Percentiles rank a stretch among this genome's conserved stretches.
These are phyloP conservation scores for Gephyroberyx darwinii DNA, from an alignment of 2,797 vertebrate species.

Conservation along the genomic window DNA sequence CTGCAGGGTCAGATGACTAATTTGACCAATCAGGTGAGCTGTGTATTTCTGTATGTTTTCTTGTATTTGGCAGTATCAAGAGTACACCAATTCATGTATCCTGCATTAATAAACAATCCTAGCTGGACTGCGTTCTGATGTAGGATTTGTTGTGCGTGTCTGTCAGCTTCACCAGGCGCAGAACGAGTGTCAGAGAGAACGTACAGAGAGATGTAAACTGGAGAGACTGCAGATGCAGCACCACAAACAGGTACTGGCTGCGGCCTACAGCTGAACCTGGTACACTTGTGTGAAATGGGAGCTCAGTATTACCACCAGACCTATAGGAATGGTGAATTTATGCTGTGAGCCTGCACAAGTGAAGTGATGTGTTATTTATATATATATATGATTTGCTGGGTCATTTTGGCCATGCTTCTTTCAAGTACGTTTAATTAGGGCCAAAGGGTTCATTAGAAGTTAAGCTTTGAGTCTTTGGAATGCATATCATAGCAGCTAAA, in stretches of 20 bases:
- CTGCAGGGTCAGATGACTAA: slow-evolving; percentile 92
- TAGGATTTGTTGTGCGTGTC: slow-evolving; percentile 24
- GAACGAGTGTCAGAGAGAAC: slow-evolving; percentile 91
- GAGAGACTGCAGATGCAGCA: slow-evolving; percentile 92
- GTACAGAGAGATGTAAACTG: slow-evolving; percentile 91
- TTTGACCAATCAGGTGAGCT: slow-evolving; percentile 88
- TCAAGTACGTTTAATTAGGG: neutral
- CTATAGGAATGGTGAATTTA: neutral
- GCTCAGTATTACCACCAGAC: neutral
- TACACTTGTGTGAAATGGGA: neutral
- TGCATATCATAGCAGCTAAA: slow-evolving; percentile 8
- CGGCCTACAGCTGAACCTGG: slow-evolving; percentile 19
- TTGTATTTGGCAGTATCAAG: neutral
- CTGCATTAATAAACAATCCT: neutral
- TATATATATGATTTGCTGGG: neutral
- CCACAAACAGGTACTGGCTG: slow-evolving; percentile 90
- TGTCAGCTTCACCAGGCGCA: slow-evolving; percentile 88
- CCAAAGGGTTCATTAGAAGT: neutral
- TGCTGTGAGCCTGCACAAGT: slow-evolving; percentile 16
- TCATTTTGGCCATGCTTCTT: slow-evolving; percentile 6
- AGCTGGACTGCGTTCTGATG: slow-evolving; percentile 1
- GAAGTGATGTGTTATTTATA: neutral
- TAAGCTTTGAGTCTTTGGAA: slow-evolving; percentile 2
- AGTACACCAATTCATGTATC: neutral
- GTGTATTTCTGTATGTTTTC: neutral